Evolutionary conservation across 2,113 vertebrate species (phyloP), one percentile per base, ranked within the genome.

Genomic region (Mormyrus lacerda): DNA sequence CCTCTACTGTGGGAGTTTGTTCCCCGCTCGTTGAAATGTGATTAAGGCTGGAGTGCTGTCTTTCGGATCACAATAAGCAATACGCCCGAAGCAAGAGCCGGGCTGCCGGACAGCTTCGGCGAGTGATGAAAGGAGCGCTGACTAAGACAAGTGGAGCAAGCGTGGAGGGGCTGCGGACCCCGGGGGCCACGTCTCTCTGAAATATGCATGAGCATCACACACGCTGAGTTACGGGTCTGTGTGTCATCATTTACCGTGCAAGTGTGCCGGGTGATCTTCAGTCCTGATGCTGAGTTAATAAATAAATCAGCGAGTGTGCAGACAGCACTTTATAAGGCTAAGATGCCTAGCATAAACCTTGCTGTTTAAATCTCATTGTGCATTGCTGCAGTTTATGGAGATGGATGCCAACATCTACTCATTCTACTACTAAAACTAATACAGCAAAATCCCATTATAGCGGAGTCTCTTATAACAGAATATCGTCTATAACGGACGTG

Each of bases 361-460:
- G 42, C 85, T 53, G 87, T 3, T 21, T 90, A 79, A 79, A 87
- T 73, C 69, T 83, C 65, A 89, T 88, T 73, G 45, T 73, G 51
- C n/a, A 31, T 83, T 51, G 19, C 88, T 84, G 85, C 91, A 84
- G 19, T 6, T 39, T 73, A 88, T 21, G 19, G 69, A 91, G 88
- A 88, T 89, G 91, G 89, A 87, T 91, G 90, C 87, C 84, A 69
- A 87, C 91, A 92, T 90, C 86, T 91, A 76, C 86, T 88, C 53
- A 90, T 91, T 85, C 86, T 50, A 24, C 87, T 58, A 89, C 89
- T 48, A 87, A 86, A 88, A 55, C 87, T 90, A 88, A 88, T 58
- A 21, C 19, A 55, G 53, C 4, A 55, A 55, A 55, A 21, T 21
- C 19, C 53, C 1, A 19, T 21, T 55, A 21, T 21, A 55, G 53